Evolutionary conservation across 2,113 vertebrate species (phyloP).

Genomic region (Lontra canadensis): DNA sequence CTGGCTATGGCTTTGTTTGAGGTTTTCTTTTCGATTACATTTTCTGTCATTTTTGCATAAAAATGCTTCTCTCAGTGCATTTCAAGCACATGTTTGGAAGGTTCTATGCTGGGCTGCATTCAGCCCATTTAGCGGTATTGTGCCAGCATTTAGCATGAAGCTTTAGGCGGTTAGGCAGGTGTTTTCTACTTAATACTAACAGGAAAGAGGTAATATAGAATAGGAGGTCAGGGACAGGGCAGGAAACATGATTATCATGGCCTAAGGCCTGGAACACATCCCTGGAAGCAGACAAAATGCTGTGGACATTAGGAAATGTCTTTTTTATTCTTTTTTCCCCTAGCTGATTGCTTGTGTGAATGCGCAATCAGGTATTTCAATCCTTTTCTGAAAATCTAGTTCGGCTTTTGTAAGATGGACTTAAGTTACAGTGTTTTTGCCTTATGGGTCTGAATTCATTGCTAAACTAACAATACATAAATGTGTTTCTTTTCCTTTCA

Average conservation of each 20-base stretch:
- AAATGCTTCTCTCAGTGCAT: constrained; percentile 62
- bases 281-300: constrained; percentile 21
- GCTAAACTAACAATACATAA: constrained; percentile 20
- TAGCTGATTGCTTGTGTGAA: constrained; percentile 68
- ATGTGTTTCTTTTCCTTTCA: constrained; percentile 43
- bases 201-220: not conserved
- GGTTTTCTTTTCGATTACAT: constrained; percentile 60
- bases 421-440: constrained; percentile 62
- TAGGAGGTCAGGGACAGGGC: not conserved
- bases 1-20: constrained; percentile 69
- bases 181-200: constrained; percentile 39
- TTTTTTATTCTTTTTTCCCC: constrained; percentile 9
- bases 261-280: constrained; percentile 26
- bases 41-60: constrained; percentile 74
- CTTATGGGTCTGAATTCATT: not conserved
- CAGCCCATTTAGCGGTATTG: constrained; percentile 52
- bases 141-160: constrained; percentile 26
- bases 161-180: constrained; percentile 61
- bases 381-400: constrained; percentile 57
- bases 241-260: constrained; percentile 11
- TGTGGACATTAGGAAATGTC: constrained; percentile 26
- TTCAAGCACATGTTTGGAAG: constrained; percentile 55
- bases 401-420: constrained; percentile 48
- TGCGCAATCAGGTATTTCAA: constrained; percentile 73
- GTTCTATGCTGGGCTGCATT: constrained; percentile 17